phyloP scores from a whole-genome alignment of 2,888 invertebrate species.

The Fabriciana adippe region DNA sequence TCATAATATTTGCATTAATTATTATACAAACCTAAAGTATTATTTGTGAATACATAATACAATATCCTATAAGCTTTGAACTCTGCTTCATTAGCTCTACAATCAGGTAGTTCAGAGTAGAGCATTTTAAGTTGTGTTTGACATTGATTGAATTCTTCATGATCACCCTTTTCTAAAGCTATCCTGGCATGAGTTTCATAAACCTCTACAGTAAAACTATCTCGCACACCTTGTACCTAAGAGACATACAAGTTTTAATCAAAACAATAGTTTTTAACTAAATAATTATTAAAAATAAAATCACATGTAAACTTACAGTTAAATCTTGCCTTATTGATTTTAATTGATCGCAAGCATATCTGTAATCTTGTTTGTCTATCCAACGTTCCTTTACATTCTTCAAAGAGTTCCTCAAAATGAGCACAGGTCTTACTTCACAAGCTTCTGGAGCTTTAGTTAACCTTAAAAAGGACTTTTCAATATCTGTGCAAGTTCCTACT shows the following conservation, averaged over 20 bases:
- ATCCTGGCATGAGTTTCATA: constrained; percentile 99
- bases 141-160: constrained; percentile 99
- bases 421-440: constrained; percentile 94
- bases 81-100: constrained; percentile 89
- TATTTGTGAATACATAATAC: constrained; percentile 99
- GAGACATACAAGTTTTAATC: constrained; percentile 44
- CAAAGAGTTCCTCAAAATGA: constrained; percentile 92
- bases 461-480: constrained; percentile 98
- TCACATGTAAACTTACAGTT: constrained; percentile 85
- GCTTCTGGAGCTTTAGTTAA: constrained; percentile 97
- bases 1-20: constrained; percentile 14
- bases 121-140: constrained; percentile 98
- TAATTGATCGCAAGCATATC: constrained; percentile 98
- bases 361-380: constrained; percentile 95
- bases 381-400: constrained; percentile 95
- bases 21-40: constrained; percentile 90
- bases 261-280: not conserved
- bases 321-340: constrained; percentile 99
- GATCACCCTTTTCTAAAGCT: constrained; percentile 98
- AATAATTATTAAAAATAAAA: not conserved
- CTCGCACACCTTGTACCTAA: constrained; percentile 96
- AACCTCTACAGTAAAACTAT: constrained; percentile 97
- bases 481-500: constrained; percentile 95
- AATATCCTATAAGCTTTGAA: constrained; percentile 98
- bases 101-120: constrained; percentile 89